Percentiles rank a stretch among this genome's conserved stretches.
Conservation (phyloP, 2,888 invertebrate species). For the Lingula anatina region DNA sequence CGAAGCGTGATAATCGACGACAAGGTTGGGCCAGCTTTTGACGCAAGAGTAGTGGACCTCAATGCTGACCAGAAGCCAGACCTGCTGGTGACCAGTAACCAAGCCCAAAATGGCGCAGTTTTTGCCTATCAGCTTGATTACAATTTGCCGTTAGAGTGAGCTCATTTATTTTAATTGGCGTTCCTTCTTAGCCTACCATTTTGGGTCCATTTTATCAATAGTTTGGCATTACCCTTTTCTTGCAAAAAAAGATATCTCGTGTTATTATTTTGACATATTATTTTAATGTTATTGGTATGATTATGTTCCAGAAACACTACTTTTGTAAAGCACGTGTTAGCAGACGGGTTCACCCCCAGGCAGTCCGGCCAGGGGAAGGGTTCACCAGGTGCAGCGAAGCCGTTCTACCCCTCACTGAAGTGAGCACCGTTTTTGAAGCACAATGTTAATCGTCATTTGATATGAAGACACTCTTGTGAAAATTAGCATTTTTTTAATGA, state of each 20-base stretch:
- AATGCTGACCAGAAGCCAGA: slow-evolving; percentile 31
- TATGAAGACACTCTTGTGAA: too few relatives aligned
- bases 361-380: slow-evolving; percentile 20
- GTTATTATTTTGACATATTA: background rate
- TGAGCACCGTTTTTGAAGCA: too few relatives aligned
- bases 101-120: slow-evolving; percentile 22
- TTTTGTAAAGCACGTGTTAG: slow-evolving; percentile 19
- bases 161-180: too few relatives aligned
- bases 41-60: slow-evolving; percentile 24
- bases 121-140: slow-evolving; percentile 29
- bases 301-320: slow-evolving; percentile 23
- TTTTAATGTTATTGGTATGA: background rate
- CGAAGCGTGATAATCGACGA: too few relatives aligned
- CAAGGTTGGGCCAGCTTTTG: slow-evolving; percentile 22
- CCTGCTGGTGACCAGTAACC: slow-evolving; percentile 28
- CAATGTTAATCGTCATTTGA: too few relatives aligned
- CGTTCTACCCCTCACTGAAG: slow-evolving; percentile 17
- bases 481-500: too few relatives aligned
- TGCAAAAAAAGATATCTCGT: too few relatives aligned
- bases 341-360: slow-evolving; percentile 18
- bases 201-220: background rate
- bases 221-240: background rate
- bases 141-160: slow-evolving; percentile 27
- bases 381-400: slow-evolving; percentile 23
- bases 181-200: too few relatives aligned